phyloP scores from a whole-genome alignment of 2,797 vertebrate genomes.

The Mastacembelus armatus region DNA sequence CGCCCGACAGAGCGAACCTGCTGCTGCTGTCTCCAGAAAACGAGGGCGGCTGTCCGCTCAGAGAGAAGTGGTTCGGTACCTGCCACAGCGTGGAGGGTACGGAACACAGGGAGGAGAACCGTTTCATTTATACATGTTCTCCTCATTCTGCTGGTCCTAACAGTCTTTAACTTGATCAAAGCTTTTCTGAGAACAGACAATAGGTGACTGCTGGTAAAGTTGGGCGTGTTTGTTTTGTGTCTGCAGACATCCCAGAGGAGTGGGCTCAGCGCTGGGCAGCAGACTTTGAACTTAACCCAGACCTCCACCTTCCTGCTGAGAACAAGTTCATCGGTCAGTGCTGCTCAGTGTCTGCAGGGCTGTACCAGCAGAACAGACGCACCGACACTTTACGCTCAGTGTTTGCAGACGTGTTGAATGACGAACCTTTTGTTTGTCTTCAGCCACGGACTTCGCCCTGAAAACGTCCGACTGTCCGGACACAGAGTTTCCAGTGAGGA shows the following conservation, averaged over 20 bases:
- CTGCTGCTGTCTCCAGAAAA: conserved; percentile 93
- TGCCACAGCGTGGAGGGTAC: conserved; percentile 90
- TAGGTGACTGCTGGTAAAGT: background rate
- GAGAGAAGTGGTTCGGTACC: conserved; percentile 95
- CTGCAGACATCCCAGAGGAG: conserved; percentile 85
- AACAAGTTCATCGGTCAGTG: conserved; percentile 93
- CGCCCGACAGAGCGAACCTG: conserved; percentile 90
- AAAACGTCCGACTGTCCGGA: conserved; percentile 89
- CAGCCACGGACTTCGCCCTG: conserved; percentile 93
- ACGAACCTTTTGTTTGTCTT: too few species aligned
- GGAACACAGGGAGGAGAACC: too few species aligned
- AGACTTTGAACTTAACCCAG: conserved; percentile 87
- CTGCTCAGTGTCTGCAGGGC: background rate
- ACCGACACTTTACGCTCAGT: too few species aligned
- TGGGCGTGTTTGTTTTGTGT: background rate
- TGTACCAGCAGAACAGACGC: too few species aligned
- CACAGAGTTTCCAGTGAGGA: conserved; percentile 89
- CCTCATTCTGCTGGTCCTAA: too few species aligned
- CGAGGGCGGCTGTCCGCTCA: conserved; percentile 87
- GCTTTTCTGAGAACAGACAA: too few species aligned
- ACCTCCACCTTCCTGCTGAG: conserved; percentile 92
- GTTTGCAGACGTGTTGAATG: background rate
- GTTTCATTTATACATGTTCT: too few species aligned
- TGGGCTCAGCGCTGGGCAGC: conserved; percentile 88
- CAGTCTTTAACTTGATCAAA: too few species aligned